Evolutionary conservation across 2,888 invertebrate species (phyloP), one percentile per base, ranked within the genome.

Genomic region (Megalurothrips usitatus): DNA sequence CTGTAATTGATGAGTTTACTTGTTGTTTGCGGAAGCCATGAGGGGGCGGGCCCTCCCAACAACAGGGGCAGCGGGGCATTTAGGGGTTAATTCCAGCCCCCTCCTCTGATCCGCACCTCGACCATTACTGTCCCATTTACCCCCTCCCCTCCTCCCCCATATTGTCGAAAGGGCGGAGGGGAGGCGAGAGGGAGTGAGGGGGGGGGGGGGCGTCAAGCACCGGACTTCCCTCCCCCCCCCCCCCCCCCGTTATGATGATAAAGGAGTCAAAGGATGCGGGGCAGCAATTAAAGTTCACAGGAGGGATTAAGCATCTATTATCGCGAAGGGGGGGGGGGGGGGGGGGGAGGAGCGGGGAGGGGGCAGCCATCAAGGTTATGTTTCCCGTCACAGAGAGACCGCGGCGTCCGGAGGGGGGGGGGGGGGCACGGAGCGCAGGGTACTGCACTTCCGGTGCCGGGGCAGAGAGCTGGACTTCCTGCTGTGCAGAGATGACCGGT

Each of bases 1-100:
- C 14, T 58, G 58, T 58, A 58, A 58, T 58, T 58, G 58, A 58
- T 58, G 58, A 58, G 58, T 58, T 58, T 58, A 58, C 58, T 58
- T 58, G 58, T 58, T 58, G 58, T 58, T 58, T 58, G 58, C 58
- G 17, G 19, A 58, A 58, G 58, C 58, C 34, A 43, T 43, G 34
- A 43, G 34, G 34, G 6, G 34, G 3, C 2, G 34, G 34, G 34
- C 34, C 34, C n/a, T n/a, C 49, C 52, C 52, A 52, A 19, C 52
- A n/a, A 17, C 58, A 0, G 58, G 58, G 12, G 58, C 11, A 4
- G 12, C 58, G 58, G 10, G 58, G 58, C n/a, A 58, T 58, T 58
- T 58, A 58, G 58, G 58, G 58, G 58, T 58, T 58, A 58, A 58
- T 58, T 19, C 52, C 52, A 52, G 14, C 52, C 52, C 52, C 14